These are phyloP conservation scores for Tetranychus truncatus DNA, from an alignment of 2,888 invertebrate genomes.

Conservation along the genomic window DNA sequence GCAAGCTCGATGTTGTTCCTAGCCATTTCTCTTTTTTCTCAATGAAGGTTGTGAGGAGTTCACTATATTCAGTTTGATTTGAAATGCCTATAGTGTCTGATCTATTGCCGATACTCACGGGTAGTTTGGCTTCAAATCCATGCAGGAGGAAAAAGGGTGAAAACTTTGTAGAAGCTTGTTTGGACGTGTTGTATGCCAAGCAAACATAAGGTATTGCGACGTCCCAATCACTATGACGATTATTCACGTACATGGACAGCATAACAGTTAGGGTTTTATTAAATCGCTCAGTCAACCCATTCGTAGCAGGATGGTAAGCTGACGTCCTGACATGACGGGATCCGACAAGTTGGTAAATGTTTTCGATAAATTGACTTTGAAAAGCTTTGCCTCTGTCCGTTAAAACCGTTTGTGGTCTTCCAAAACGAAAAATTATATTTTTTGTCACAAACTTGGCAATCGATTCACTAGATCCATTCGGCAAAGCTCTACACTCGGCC, in stretches of 20 bases:
- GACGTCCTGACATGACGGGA: constrained; percentile 22
- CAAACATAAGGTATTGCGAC: too few species aligned
- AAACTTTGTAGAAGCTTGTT: too few species aligned
- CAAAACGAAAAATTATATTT: constrained; percentile 24
- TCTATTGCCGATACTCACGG: too few species aligned
- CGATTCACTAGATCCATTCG: constrained; percentile 21
- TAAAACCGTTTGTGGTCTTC: constrained; percentile 12
- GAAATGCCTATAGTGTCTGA: too few species aligned
- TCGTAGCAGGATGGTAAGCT: constrained; percentile 23
- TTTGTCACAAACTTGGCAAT: constrained; percentile 22
- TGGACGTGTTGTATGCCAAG: too few species aligned
- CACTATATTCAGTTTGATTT: too few species aligned
- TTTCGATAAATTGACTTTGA: not conserved
- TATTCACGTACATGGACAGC: constrained; percentile 24
- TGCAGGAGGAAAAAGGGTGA: too few species aligned
- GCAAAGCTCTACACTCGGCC: too few species aligned
- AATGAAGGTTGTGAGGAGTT: too few species aligned
- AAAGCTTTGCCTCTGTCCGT: not conserved
- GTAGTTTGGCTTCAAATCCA: too few species aligned
- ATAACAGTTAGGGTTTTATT: constrained; percentile 26
- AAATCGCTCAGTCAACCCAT: constrained; percentile 26
- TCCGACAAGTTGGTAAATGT: not conserved
- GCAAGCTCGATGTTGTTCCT: too few species aligned
- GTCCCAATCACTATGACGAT: constrained; percentile 25
- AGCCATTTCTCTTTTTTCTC: too few species aligned